A percentile compares a stretch with the other conserved stretches of the same genome.
These are phyloP conservation scores for Pocota personata DNA, from an alignment of 2,888 invertebrate genomes.

Conservation along the genomic window DNA sequence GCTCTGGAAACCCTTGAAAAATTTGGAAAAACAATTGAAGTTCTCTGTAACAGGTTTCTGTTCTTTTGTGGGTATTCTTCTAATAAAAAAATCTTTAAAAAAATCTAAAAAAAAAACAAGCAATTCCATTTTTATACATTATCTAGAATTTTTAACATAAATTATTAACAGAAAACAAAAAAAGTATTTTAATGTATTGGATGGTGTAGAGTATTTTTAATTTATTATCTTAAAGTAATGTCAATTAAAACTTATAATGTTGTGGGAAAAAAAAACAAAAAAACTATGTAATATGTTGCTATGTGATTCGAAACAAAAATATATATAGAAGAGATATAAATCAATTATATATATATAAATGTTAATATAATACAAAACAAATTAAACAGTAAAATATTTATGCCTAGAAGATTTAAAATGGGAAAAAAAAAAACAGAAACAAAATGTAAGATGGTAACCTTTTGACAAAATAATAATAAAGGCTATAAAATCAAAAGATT, in stretches of 20 bases:
- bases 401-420: constrained; percentile 49
- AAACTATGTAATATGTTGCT: constrained; percentile 30
- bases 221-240: constrained; percentile 67
- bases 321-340: constrained; percentile 50
- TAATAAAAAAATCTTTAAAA: constrained; percentile 2
- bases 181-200: constrained; percentile 49
- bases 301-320: constrained; percentile 42
- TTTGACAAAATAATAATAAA: constrained; percentile 57
- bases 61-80: constrained; percentile 51
- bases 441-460: constrained; percentile 31
- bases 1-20: constrained; percentile 2
- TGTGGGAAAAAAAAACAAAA: constrained; percentile 54
- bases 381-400: constrained; percentile 1
- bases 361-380: constrained; percentile 32
- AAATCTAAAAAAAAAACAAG: constrained; percentile 20
- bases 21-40: constrained; percentile 24
- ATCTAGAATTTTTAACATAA: constrained; percentile 65
- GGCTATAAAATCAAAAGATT: constrained; percentile 23
- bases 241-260: constrained; percentile 69
- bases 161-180: constrained; percentile 11
- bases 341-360: constrained; percentile 56
- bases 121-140: constrained; percentile 71
- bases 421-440: constrained; percentile 18
- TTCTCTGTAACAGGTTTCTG: constrained; percentile 60
- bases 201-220: constrained; percentile 58